Evolutionary conservation across 2,888 invertebrate species (phyloP).

Genomic region (Linnaemya vulpina): DNA sequence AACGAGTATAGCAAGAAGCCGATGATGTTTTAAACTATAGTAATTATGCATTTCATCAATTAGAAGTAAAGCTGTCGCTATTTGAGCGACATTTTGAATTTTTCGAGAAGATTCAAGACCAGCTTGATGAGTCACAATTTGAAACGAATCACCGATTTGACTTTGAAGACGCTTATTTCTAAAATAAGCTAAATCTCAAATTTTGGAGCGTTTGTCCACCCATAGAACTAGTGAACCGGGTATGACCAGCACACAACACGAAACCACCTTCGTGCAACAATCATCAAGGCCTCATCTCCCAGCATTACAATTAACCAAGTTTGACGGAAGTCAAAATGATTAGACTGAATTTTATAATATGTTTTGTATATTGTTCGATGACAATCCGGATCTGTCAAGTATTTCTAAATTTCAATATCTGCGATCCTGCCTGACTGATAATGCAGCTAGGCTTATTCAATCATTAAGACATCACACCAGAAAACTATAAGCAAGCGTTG

Average conservation of each 20-base stretch:
- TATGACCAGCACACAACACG: constrained; percentile 25
- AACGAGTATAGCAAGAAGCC: background rate
- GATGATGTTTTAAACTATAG: background rate
- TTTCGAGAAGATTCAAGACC: constrained; percentile 22
- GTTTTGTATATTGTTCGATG: constrained; percentile 40
- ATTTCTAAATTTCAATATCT: constrained; percentile 44
- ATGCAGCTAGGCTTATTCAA: too few species aligned
- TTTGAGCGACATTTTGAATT: constrained; percentile 12
- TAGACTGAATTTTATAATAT: constrained; percentile 66
- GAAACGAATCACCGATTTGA: background rate
- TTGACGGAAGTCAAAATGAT: constrained; percentile 55
- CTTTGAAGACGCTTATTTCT: constrained; percentile 36
- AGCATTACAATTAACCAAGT: constrained; percentile 56
- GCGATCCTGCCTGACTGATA: constrained; percentile 17
- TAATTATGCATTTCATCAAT: background rate
- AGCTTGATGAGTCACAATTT: constrained; percentile 39
- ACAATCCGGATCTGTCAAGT: constrained; percentile 7
- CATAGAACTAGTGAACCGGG: background rate
- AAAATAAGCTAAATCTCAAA: constrained; percentile 29
- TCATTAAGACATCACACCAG: too few species aligned
- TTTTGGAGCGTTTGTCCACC: constrained; percentile 19
- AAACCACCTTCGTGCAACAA: background rate
- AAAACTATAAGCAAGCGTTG: too few species aligned
- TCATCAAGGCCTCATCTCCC: constrained; percentile 39
- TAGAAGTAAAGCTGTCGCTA: constrained; percentile 35